A percentile compares a stretch with the other conserved stretches of the same genome.
Evolutionary conservation across 2,797 vertebrate genomes (phyloP).

Genomic region (Syngnathus acus): DNA sequence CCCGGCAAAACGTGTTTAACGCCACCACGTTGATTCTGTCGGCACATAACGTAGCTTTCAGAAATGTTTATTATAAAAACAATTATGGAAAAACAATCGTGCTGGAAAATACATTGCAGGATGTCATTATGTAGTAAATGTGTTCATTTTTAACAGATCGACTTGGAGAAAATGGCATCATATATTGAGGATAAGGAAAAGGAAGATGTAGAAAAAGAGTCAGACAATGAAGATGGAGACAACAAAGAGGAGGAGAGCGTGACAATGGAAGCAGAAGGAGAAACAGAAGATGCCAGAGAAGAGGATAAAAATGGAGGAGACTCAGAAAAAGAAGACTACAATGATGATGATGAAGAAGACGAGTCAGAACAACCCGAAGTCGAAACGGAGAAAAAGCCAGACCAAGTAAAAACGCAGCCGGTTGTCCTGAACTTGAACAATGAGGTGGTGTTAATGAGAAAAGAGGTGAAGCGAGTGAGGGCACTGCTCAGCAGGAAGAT

Average conservation of each 20-base stretch:
- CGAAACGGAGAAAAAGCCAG: neutral
- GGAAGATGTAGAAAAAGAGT: slow-evolving; percentile 1
- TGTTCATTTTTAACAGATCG: slow-evolving; percentile 34
- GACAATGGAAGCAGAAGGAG: slow-evolving; percentile 32
- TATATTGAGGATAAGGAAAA: slow-evolving; percentile 14
- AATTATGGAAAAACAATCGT: neutral
- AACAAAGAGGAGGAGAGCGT: neutral
- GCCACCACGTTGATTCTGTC: slow-evolving; percentile 38
- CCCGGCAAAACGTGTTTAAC: neutral
- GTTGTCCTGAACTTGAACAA: slow-evolving; percentile 67
- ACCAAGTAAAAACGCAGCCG: slow-evolving; percentile 31
- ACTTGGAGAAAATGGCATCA: slow-evolving; percentile 16
- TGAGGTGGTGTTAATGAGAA: slow-evolving; percentile 93
- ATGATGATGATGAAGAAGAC: slow-evolving; percentile 74
- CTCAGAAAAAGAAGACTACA: slow-evolving; percentile 70
- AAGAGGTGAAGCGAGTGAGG: slow-evolving; percentile 86
- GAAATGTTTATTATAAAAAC: neutral
- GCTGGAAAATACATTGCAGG: neutral
- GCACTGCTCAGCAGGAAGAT: slow-evolving; percentile 83
- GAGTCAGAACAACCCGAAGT: slow-evolving; percentile 13
- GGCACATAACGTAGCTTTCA: neutral
- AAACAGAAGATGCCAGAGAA: slow-evolving; percentile 48
- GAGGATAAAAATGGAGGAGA: slow-evolving; percentile 53
- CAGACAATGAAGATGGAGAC: neutral
- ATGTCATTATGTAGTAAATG: neutral